phyloP scores from a whole-genome alignment of 2,113 vertebrate genomes.

The Nyctereutes procyonoides region DNA sequence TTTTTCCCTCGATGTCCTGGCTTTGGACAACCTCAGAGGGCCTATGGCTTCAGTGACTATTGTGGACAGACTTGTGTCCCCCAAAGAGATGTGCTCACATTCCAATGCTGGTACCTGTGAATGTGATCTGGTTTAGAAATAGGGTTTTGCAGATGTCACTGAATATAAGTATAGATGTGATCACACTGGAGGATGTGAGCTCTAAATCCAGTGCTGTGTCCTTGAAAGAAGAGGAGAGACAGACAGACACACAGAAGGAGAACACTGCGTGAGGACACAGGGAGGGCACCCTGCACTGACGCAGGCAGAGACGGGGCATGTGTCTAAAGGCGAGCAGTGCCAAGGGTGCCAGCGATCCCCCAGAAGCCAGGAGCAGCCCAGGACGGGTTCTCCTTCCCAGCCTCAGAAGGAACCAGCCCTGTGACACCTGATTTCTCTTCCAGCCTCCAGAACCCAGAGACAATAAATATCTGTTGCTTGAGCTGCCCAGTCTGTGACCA shows the following conservation, averaged over 20 bases:
- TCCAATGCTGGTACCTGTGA: not conserved
- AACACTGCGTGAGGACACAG: accelerated
- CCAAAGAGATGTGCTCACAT: accelerated
- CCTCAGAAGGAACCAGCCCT: not conserved
- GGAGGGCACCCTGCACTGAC: accelerated
- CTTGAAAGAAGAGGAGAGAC: not conserved
- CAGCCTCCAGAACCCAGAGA: not conserved
- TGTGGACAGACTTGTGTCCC: not conserved
- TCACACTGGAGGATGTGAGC: accelerated
- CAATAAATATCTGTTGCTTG: too few relatives aligned
- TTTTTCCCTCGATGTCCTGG: not conserved
- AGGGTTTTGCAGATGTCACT: not conserved
- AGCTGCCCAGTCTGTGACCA: not conserved
- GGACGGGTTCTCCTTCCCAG: accelerated
- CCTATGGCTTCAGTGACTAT: too few relatives aligned
- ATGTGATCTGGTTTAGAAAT: not conserved
- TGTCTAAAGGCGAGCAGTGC: accelerated
- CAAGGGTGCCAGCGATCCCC: accelerated
- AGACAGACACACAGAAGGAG: too few relatives aligned
- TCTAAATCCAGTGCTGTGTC: accelerated
- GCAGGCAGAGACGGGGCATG: accelerated
- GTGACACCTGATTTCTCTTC: accelerated
- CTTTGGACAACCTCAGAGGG: not conserved
- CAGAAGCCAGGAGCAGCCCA: not conserved
- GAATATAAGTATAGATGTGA: accelerated